These are phyloP conservation scores for Heteropelma amictum DNA, from an alignment of 2,888 invertebrate genomes.

Conservation along the genomic window DNA sequence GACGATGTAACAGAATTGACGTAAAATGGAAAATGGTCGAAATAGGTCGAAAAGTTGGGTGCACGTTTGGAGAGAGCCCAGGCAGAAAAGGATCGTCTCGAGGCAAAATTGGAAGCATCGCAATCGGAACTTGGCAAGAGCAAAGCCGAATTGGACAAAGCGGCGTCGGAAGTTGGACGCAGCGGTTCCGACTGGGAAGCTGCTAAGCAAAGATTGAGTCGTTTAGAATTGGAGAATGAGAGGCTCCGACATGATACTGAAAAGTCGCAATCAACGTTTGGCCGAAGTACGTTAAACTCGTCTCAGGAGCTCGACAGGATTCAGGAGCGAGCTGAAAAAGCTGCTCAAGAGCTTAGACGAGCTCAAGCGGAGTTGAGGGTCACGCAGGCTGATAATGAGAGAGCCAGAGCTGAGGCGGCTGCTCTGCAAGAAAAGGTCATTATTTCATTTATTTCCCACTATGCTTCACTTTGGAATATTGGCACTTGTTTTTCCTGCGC, in stretches of 20 bases:
- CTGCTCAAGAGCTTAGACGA: slow-evolving; percentile 89
- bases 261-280: slow-evolving; percentile 90
- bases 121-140: slow-evolving; percentile 96
- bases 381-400: slow-evolving; percentile 93
- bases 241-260: slow-evolving; percentile 91
- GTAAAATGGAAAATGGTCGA: not conserved
- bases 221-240: slow-evolving; percentile 94
- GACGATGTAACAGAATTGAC: no score
- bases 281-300: slow-evolving; percentile 89
- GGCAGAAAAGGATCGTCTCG: slow-evolving; percentile 93
- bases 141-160: slow-evolving; percentile 95
- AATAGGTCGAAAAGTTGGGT: slow-evolving; percentile 88
- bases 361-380: slow-evolving; percentile 94
- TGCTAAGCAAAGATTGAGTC: slow-evolving; percentile 88
- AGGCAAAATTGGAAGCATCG: slow-evolving; percentile 93
- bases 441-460: not conserved
- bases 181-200: slow-evolving; percentile 94
- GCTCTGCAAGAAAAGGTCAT: slow-evolving; percentile 90
- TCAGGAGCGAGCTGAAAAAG: slow-evolving; percentile 92
- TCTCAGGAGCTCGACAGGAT: slow-evolving; percentile 90
- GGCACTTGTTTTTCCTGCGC: not conserved
- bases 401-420: slow-evolving; percentile 89
- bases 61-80: slow-evolving; percentile 93
- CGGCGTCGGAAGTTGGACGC: slow-evolving; percentile 92
- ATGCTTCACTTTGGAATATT: not conserved